Base-by-base conservation (phyloP, 2,888 invertebrate genomes). In the Gasteruption jaculator region DNA sequence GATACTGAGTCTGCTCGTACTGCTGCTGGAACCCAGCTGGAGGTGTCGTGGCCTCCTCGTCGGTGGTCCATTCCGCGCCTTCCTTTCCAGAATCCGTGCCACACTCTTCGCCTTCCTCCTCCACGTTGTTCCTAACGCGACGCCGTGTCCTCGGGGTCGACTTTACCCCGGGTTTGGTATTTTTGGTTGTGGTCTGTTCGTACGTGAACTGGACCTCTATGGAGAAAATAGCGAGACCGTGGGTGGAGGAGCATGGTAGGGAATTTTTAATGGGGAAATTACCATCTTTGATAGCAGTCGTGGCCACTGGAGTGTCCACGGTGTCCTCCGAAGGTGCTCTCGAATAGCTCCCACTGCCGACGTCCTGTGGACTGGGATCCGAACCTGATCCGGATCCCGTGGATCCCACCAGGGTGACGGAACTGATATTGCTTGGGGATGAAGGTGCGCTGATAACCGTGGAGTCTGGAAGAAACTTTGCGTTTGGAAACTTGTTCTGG, bases 391-490 rank as follows among this genome's bases (percentile, higher is more conserved):
- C 82, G 1, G 75, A 74, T 30, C 73, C 71, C 4, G 74, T 75
- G 3, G 76, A 76, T 1, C 83, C 85, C 1, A 86, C 79, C 32
- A 86, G 62, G 1, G 86, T 87, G 0, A 82, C 81, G 7, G 85
- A 83, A 58, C 86, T 86, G 11, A 85, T 70, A 41, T 83, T 86
- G 29, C 86, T 83, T 1, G 86, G 86, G 0, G 86, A 86, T 3
- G 79, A 82, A 16, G 85, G 85, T 1, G 77, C 77, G 56, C 79
- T 79, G 16, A 74, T 50, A 15, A 72, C 69, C 6, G 73, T 75
- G 24, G 65, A 61, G 50, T 74, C 75, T 76, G 42, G 12, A 45
- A 51, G 47, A 36, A 46, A 33, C n/a, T n/a, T n/a, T n/a, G n/a
- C n/a, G n/a, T n/a, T n/a, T n/a, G n/a, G n/a, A n/a, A n/a, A n/a